These are phyloP conservation scores for Albula glossodonta DNA, from an alignment of 2,113 vertebrate genomes.

Conservation along the genomic window DNA sequence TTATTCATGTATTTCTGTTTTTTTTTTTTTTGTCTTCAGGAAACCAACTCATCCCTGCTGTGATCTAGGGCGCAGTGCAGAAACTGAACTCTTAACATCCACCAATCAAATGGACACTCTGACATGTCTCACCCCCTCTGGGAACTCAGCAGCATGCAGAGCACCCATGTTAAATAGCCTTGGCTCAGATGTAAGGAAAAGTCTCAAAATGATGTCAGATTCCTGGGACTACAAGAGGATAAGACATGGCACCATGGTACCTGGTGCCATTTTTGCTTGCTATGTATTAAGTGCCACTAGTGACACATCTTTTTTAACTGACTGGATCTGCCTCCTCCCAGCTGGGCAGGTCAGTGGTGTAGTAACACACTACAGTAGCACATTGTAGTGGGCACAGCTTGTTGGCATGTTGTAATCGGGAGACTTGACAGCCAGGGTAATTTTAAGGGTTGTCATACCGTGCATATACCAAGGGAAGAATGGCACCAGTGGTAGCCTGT, in stretches of 20 bases:
- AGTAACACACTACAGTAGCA: too few relatives aligned
- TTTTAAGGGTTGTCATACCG: too few relatives aligned
- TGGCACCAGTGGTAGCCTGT: too few relatives aligned
- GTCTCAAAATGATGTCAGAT: background rate
- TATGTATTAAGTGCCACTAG: background rate
- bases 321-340: too few relatives aligned
- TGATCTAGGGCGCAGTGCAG: background rate
- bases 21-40: background rate
- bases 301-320: background rate
- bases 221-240: background rate
- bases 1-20: background rate
- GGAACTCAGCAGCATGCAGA: background rate
- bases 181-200: background rate
- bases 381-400: too few relatives aligned
- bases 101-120: background rate
- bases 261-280: background rate
- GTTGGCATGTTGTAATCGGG: too few relatives aligned
- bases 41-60: background rate
- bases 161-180: background rate
- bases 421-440: too few relatives aligned
- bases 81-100: background rate
- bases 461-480: too few relatives aligned
- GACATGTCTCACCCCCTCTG: background rate
- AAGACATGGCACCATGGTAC: background rate
- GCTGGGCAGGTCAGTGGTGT: too few relatives aligned